Evolutionary conservation across 2,888 invertebrate species (phyloP).

Genomic region (Mongoloraphidia duomilia): DNA sequence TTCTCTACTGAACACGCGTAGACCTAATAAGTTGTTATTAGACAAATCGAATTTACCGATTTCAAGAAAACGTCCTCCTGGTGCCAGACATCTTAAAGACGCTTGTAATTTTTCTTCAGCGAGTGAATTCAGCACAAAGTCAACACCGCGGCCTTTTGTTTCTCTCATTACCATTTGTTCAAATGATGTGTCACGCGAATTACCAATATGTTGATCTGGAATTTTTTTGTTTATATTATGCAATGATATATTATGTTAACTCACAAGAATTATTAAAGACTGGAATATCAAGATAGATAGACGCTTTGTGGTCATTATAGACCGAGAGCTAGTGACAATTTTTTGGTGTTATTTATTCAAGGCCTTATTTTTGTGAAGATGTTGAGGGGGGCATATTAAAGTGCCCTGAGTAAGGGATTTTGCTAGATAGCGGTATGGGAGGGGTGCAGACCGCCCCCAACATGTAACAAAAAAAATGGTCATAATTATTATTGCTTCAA

Average conservation of each 20-base stretch:
- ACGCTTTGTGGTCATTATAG: no score
- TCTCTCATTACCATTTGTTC: constrained; percentile 69
- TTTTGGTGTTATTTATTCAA: no score
- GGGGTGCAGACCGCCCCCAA: no score
- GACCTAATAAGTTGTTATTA: constrained; percentile 31
- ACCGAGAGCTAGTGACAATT: no score
- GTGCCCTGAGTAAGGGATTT: no score
- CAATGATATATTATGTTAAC: constrained; percentile 10
- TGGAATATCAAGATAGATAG: no score
- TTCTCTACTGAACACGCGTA: constrained; percentile 49
- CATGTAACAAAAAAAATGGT: no score
- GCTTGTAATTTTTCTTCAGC: constrained; percentile 54
- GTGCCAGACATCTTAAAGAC: constrained; percentile 25
- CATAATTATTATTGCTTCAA: no score
- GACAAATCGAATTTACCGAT: constrained; percentile 50
- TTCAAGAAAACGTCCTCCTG: constrained; percentile 41
- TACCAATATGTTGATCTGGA: constrained; percentile 58
- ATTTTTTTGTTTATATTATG: constrained; percentile 29
- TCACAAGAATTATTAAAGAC: no score
- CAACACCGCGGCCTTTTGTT: constrained; percentile 78
- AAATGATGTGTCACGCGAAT: constrained; percentile 76
- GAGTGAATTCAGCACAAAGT: constrained; percentile 80
- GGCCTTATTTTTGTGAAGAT: no score
- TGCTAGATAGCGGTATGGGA: no score
- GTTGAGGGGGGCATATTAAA: no score